Evolutionary conservation across 1,140 invertebrate genomes (phyloP).

Genomic region (Trachelipus rathkii): DNA sequence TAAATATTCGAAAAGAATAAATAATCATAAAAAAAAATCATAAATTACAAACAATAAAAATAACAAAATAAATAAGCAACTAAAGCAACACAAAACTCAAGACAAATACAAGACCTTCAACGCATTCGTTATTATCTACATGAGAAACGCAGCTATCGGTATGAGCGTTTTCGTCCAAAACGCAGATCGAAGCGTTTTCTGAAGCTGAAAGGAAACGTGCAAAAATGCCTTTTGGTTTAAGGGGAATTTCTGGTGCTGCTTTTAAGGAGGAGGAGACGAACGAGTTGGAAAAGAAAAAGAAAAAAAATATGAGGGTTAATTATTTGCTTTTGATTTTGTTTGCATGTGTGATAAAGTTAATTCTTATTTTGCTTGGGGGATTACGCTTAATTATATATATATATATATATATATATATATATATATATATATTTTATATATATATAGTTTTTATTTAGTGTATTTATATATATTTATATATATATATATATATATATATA

Average conservation of each 20-base stretch:
- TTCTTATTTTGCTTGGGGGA: neutral
- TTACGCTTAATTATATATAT: neutral
- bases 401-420: neutral
- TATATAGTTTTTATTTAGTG: no score
- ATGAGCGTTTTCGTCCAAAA: neutral
- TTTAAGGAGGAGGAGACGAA: no score
- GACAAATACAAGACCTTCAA: neutral
- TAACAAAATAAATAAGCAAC: neutral
- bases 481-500: no score
- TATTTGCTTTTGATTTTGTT: neutral
- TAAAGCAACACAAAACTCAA: no score
- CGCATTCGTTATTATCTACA: neutral
- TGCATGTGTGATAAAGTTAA: neutral
- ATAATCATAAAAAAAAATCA: neutral
- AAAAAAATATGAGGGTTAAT: neutral
- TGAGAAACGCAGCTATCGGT: neutral
- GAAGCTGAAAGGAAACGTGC: neutral
- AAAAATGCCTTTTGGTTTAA: neutral
- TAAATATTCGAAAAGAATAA: neutral
- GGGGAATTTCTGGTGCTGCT: neutral
- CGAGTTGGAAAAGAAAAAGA: neutral
- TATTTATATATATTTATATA: neutral
- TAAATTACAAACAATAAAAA: neutral
- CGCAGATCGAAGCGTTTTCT: neutral
- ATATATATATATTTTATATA: neutral